Evolutionary conservation across 2,888 invertebrate genomes (phyloP).

Genomic region (Abrostola tripartita): DNA sequence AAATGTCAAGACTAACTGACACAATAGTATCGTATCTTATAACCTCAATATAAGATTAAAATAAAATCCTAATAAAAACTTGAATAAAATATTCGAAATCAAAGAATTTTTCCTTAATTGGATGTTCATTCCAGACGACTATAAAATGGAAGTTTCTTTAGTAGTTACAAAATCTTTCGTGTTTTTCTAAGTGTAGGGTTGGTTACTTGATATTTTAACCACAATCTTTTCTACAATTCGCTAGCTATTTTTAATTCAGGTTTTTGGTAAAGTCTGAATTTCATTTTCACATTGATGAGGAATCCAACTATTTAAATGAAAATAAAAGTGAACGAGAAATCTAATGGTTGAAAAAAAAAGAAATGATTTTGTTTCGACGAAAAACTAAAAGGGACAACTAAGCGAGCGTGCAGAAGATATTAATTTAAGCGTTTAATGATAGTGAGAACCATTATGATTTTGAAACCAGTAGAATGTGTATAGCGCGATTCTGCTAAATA

Average conservation of each 20-base stretch:
- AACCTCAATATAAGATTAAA: neutral
- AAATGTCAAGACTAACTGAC: too few species aligned
- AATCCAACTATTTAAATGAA: too few species aligned
- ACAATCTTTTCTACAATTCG: neutral
- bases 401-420: too few species aligned
- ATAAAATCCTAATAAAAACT: neutral
- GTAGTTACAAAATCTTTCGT: conserved; percentile 31
- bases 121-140: conserved; percentile 31
- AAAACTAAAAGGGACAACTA: too few species aligned
- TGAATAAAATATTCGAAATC: conserved; percentile 18
- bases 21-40: neutral
- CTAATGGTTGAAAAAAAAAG: too few species aligned
- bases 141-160: conserved; percentile 20
- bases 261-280: neutral
- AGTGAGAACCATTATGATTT: too few species aligned
- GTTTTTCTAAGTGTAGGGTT: conserved; percentile 25
- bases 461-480: too few species aligned
- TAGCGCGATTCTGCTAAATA: too few species aligned
- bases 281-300: too few species aligned
- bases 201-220: conserved; percentile 1
- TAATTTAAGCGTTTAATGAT: too few species aligned
- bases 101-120: conserved; percentile 29
- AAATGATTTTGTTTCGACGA: too few species aligned
- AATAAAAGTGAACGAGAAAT: too few species aligned
- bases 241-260: neutral